phyloP scores from a whole-genome alignment of 2,113 vertebrate species.

The Sciurus niger region DNA sequence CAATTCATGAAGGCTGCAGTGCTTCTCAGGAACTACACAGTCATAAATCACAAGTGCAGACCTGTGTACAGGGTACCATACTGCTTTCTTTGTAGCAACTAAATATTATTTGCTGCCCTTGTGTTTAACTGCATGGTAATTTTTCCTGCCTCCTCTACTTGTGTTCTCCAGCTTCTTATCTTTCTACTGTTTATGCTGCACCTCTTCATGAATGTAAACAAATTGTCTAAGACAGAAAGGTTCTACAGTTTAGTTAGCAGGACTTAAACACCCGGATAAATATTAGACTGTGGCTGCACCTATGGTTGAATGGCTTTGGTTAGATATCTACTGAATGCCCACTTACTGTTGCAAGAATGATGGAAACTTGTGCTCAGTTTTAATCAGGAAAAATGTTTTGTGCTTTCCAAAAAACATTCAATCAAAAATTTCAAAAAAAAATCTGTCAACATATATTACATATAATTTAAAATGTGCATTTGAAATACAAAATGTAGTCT shows the following conservation, averaged over 20 bases:
- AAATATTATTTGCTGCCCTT: background rate
- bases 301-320: background rate
- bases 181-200: background rate
- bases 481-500: background rate
- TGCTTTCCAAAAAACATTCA: no score
- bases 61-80: background rate
- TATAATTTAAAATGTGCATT: background rate
- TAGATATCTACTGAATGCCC: no score
- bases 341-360: no score
- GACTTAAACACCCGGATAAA: background rate
- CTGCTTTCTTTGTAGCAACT: background rate
- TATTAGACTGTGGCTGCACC: background rate
- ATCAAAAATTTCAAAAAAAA: background rate
- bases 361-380: no score
- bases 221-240: background rate
- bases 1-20: background rate
- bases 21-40: background rate
- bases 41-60: background rate
- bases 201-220: background rate
- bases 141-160: background rate
- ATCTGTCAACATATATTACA: no score
- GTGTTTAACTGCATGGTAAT: background rate
- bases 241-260: background rate
- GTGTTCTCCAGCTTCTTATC: background rate
- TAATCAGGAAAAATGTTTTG: no score